Evolutionary conservation across 2,797 vertebrate species (phyloP).

Genomic region (Cheirogaleus major): DNA sequence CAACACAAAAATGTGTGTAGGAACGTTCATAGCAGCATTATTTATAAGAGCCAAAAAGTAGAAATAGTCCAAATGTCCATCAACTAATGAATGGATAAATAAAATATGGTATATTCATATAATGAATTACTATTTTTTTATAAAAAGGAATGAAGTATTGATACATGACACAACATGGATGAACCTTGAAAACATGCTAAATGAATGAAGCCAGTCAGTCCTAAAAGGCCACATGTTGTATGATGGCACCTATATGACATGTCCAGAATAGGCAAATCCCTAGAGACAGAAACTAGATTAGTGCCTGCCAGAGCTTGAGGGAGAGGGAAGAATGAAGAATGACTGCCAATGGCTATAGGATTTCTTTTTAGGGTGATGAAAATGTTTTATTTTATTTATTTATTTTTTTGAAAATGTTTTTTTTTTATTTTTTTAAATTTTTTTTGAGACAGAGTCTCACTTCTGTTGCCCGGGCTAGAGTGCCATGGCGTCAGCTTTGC

Average conservation of each 20-base stretch:
- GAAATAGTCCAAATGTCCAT: no score
- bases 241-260: not conserved
- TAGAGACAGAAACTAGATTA: not conserved
- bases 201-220: no score
- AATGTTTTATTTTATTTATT: not conserved
- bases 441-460: no score
- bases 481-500: no score
- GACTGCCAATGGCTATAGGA: not conserved
- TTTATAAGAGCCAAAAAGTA: no score
- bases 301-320: not conserved
- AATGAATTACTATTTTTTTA: not conserved
- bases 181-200: not conserved
- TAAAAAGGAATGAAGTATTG: not conserved
- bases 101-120: not conserved
- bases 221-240: no score
- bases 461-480: no score
- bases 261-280: not conserved
- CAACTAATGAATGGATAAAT: no score
- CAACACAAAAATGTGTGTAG: not conserved
- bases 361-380: not conserved
- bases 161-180: not conserved
- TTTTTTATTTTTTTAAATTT: no score
- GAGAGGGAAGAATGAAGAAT: not conserved
- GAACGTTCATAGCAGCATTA: no score
- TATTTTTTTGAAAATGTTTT: not conserved